Evolutionary conservation across 2,888 invertebrate genomes (phyloP).

Genomic region (Archips crataeganus): DNA sequence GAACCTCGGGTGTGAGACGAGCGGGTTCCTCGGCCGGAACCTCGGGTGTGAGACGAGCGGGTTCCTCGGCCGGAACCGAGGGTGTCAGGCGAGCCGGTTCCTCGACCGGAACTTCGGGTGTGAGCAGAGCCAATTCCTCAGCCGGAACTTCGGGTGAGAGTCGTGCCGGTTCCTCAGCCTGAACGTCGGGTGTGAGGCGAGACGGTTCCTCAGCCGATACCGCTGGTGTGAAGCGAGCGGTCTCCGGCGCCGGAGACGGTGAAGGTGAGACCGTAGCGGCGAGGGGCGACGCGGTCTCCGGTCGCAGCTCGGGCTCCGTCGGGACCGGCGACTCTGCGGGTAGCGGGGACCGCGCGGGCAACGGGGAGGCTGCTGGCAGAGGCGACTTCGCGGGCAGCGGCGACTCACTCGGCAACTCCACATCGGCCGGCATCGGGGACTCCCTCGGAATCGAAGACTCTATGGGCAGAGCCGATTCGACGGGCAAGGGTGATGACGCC

Average conservation of each 20-base stretch:
- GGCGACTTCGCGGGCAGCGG: conserved; percentile 21
- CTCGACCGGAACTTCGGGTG: conserved; percentile 36
- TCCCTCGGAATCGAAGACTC: conserved; percentile 42
- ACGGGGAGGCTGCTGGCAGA: too few relatives aligned
- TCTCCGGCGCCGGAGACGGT: conserved; percentile 20
- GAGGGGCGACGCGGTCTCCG: conserved; percentile 14
- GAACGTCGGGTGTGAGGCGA: conserved; percentile 33
- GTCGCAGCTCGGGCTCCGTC: conserved; percentile 37
- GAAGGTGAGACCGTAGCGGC: not conserved
- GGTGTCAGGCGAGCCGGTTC: conserved; percentile 11
- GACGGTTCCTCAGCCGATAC: conserved; percentile 1
- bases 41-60: conserved; percentile 36
- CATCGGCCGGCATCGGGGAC: conserved; percentile 36
- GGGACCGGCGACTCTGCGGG: conserved; percentile 39
- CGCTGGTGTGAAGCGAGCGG: conserved; percentile 40
- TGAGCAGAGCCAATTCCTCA: conserved; percentile 32
- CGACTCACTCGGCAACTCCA: conserved; percentile 32
- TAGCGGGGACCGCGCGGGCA: conserved; percentile 31
- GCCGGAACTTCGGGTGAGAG: conserved; percentile 40
- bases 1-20: conserved; percentile 40
- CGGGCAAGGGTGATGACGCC: conserved; percentile 27
- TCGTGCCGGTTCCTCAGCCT: not conserved
- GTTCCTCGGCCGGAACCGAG: conserved; percentile 23
- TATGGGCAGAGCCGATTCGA: conserved; percentile 29
- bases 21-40: not conserved